Evolutionary conservation across 2,888 invertebrate species (phyloP), one percentile per base, ranked within the genome.

Genomic region (Conchocele bisecta): DNA sequence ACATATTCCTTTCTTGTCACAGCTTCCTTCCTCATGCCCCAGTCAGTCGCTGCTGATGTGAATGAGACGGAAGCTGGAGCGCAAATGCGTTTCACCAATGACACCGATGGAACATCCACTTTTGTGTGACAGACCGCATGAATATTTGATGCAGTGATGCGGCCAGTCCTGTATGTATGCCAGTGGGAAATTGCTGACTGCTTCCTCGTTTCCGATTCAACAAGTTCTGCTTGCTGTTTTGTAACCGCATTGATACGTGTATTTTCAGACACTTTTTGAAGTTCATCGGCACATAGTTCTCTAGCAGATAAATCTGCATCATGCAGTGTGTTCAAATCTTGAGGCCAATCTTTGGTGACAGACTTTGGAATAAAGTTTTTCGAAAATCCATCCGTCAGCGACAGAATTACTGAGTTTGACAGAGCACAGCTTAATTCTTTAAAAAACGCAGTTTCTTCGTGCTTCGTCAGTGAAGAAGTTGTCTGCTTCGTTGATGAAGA

Each of bases 141-240:
- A 41, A 67, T 35, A 20, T 22, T 51, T 17, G 54, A 54, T 24
- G 61, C 68, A 13, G 56, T 68, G 4, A 69, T 22, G 22, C 58
- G 31, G 28, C 69, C 64, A 24, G 20, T 29, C 2, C 59, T 41
- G 37, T 20, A 42, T 3, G 33, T 39, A 11, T 63, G n/a, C 63
- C 69, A 69, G 13, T 29, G 28, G 41, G 35, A 22, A 35, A n/a
- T 33, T 9, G 44, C n/a, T 22, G 35, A 29, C 42, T 68, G 61
- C 39, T 46, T 28, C 28, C 59, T 54, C 1, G 60, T 68, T 15
- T 50, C 28, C 7, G 5, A 15, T 35, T 58, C 63, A 28, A 63
- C 26, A 31, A 28, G 13, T 2, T 28, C 33, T 11, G 20, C 42
- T 26, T 69, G 42, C 11, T 39, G 33, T 22, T 41, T 11, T 15